Evolutionary conservation across 2,113 vertebrate genomes (phyloP).

Genomic region (Antechinus flavipes): DNA sequence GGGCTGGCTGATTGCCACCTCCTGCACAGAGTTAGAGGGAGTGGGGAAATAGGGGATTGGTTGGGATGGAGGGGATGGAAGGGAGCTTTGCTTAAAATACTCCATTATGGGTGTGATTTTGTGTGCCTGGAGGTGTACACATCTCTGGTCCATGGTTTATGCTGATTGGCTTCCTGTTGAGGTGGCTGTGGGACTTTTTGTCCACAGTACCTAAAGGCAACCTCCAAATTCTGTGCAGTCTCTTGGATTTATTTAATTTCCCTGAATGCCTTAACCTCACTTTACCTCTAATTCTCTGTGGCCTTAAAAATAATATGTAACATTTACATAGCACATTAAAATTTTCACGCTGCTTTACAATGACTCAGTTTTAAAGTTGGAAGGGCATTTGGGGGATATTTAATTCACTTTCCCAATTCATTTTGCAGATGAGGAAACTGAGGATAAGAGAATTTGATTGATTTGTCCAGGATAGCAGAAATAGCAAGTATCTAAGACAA

Average conservation of each 20-base stretch:
- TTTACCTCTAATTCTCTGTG: neutral
- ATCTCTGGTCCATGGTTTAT: neutral
- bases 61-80: too few species aligned
- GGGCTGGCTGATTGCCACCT: neutral
- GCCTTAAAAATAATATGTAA: neutral
- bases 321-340: neutral
- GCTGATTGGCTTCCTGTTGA: neutral
- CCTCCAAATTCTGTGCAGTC: neutral
- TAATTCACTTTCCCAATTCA: neutral
- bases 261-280: neutral
- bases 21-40: neutral
- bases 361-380: neutral
- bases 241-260: neutral
- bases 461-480: neutral
- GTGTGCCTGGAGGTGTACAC: neutral
- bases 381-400: neutral
- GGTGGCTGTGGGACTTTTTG: neutral
- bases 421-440: neutral
- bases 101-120: neutral
- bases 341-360: neutral
- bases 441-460: neutral
- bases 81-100: neutral
- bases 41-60: too few species aligned
- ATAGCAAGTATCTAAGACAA: neutral
- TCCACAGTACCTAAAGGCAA: neutral